Base-by-base conservation (phyloP, 2,888 invertebrate genomes). In the Adelphocoris suturalis region DNA sequence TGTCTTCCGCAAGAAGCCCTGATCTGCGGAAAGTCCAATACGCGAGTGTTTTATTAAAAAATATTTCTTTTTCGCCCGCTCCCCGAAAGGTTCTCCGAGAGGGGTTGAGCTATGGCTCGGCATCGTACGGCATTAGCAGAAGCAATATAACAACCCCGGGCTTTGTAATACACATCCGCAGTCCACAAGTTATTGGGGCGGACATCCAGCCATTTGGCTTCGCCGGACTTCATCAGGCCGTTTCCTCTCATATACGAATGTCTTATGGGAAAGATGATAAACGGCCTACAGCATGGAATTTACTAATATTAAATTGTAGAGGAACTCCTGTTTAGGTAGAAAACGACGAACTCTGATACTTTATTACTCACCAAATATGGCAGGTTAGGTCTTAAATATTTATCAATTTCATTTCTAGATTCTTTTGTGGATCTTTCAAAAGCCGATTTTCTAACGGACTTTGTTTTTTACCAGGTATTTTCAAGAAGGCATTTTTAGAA, bases 21-120 rank as follows among this genome's bases (percentile, higher is more conserved):
- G 27, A 76, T 27, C 27, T 76, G 28, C 37, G 76, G 76, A 27
- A 27, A 37, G 76, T 76, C 76, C 76, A 76, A 76, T 76, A 76
- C 76, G 76, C 52, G 84, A 52, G 84, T 84, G 84, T 84, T 84
- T 84, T 84, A 84, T 84, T 84, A 84, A 84, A 37, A 84, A 84
- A 84, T 84, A 84, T 84, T 52, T 84, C 84, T 84, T 84, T 84
- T 52, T 19, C 16, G 57, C 57, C 57, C 57, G 11, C 16, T n/a
- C 7, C 57, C 16, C 57, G 57, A 16, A 57, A n/a, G 16, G 19
- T 57, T n/a, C 57, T 37, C 7, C 2, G 37, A 2, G 37, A 37
- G 37, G 37, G 37, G 37, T 37, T 57, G 57, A 57, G 57, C 57
- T 57, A 57, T 57, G 57, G n/a, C 57, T 57, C n/a, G n/a, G 16